phyloP scores from a whole-genome alignment of 2,797 vertebrate genomes.

The Myioborus miniatus region DNA sequence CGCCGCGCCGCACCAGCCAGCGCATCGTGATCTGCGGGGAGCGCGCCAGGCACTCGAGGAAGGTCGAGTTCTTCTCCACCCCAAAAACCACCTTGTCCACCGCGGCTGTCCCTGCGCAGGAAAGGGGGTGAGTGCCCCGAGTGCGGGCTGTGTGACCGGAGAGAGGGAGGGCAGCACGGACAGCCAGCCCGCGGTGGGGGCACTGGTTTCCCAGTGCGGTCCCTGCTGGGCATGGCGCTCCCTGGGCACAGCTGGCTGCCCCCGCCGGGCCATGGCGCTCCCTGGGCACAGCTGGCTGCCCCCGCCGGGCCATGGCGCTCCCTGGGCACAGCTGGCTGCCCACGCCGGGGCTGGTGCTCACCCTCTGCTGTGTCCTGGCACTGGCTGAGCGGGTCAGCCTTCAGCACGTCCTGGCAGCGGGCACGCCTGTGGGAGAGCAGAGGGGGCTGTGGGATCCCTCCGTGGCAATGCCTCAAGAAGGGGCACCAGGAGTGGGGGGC shows the following conservation, averaged over 20 bases:
- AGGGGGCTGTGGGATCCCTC: not conserved
- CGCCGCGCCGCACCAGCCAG: slow-evolving; percentile 73
- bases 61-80: slow-evolving; percentile 85
- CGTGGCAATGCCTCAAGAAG: not conserved
- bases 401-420: slow-evolving; percentile 81
- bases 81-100: slow-evolving; percentile 78
- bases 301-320: not conserved
- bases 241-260: not conserved
- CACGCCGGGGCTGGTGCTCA: slow-evolving; percentile 20
- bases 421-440: slow-evolving; percentile 72
- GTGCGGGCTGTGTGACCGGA: not conserved
- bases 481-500: not conserved
- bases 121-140: not conserved
- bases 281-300: too few relatives aligned
- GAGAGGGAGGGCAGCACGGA: not conserved
- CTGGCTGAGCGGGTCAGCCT: slow-evolving; percentile 81
- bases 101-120: slow-evolving; percentile 16
- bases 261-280: not conserved
- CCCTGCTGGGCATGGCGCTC: not conserved
- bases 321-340: too few relatives aligned
- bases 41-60: slow-evolving; percentile 80
- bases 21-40: slow-evolving; percentile 73
- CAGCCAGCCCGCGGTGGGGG: fast-evolving
- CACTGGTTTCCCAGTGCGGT: not conserved
- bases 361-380: slow-evolving; percentile 80